Conservation (phyloP, 2,113 vertebrate genomes). For the Pangasianodon gigas region DNA sequence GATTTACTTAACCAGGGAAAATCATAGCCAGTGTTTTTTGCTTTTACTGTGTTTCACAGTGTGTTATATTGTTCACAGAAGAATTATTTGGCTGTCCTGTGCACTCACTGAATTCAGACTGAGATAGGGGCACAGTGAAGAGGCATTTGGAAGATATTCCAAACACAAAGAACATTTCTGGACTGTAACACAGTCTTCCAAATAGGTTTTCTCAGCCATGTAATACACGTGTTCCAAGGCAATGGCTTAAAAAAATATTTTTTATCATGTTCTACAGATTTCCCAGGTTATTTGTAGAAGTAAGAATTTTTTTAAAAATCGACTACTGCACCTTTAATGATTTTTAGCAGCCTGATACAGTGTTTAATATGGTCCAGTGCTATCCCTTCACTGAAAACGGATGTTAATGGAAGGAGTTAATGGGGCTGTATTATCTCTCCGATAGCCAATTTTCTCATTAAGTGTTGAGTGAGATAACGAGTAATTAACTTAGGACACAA, state of each 20-base stretch:
- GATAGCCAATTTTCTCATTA: constrained; percentile 14
- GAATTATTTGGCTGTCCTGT: background rate
- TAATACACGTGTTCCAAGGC: too few relatives aligned
- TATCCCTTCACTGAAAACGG: background rate
- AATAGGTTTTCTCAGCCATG: background rate
- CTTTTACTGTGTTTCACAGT: too few relatives aligned
- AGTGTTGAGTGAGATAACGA: background rate
- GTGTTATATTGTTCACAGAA: too few relatives aligned
- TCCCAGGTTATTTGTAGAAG: background rate
- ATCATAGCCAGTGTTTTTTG: too few relatives aligned
- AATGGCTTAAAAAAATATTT: too few relatives aligned
- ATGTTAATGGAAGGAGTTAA: constrained; percentile 15
- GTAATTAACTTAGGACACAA: constrained; percentile 18
- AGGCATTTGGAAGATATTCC: too few relatives aligned
- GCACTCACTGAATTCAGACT: too few relatives aligned
- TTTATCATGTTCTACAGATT: background rate
- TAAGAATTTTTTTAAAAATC: background rate
- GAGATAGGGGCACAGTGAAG: too few relatives aligned
- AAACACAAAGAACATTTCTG: background rate
- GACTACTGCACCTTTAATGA: background rate
- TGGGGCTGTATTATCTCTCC: constrained; percentile 11
- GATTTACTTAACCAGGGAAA: too few relatives aligned
- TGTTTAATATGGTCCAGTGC: background rate
- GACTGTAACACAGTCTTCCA: background rate
- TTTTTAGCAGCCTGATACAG: background rate